Evolutionary conservation across 2,888 invertebrate species (phyloP).

Genomic region (Aspidiotus destructor): DNA sequence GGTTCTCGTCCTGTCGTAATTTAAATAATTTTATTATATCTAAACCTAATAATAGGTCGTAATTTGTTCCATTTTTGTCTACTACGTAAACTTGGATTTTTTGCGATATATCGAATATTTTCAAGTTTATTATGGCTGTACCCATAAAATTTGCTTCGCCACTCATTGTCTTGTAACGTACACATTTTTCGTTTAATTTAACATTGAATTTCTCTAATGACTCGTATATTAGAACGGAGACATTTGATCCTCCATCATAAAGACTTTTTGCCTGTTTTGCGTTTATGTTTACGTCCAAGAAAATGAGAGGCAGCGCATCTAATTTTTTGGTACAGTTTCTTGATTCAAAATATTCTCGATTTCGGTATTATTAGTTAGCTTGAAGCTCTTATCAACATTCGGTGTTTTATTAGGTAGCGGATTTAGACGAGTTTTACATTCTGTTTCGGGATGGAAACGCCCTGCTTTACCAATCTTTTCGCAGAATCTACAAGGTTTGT

Average conservation of each 20-base stretch:
- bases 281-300: not conserved
- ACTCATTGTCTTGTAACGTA: slow-evolving; percentile 8
- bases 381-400: slow-evolving; percentile 12
- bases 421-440: not conserved
- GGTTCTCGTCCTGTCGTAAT: too few relatives aligned
- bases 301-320: slow-evolving; percentile 8
- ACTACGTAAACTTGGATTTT: slow-evolving; percentile 1
- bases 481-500: slow-evolving; percentile 3
- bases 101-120: not conserved
- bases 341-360: slow-evolving; percentile 8
- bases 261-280: not conserved
- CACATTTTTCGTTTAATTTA: slow-evolving; percentile 1
- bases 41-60: slow-evolving; percentile 7
- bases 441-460: not conserved
- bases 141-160: slow-evolving; percentile 12
- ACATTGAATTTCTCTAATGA: slow-evolving; percentile 5
- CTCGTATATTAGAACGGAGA: not conserved
- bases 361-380: slow-evolving; percentile 12
- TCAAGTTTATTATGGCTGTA: not conserved
- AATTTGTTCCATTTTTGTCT: slow-evolving; percentile 1
- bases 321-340: slow-evolving; percentile 17
- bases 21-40: slow-evolving; percentile 5
- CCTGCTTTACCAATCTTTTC: slow-evolving; percentile 8
- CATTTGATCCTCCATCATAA: slow-evolving; percentile 12
- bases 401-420: too few relatives aligned